Conservation (phyloP, 2,888 invertebrate genomes). For the Ctenicera cuprea region DNA sequence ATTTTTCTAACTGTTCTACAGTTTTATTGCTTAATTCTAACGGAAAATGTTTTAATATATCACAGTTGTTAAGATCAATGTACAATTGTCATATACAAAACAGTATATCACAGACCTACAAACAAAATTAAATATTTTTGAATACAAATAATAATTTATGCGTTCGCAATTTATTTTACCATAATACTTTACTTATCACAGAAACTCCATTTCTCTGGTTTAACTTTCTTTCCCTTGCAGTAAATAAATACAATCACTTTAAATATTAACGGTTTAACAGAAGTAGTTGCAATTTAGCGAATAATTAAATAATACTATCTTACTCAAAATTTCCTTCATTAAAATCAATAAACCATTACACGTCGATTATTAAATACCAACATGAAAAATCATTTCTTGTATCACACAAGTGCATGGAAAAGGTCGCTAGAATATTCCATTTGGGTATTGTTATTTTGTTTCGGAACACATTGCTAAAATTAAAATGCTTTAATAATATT, state of each 20-base stretch:
- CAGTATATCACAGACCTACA: conserved; percentile 19
- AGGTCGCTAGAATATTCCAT: conserved; percentile 12
- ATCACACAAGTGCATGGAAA: conserved; percentile 21
- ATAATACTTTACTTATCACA: conserved; percentile 20
- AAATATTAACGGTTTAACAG: too few species aligned
- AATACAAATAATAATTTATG: not conserved
- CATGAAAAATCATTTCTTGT: not conserved
- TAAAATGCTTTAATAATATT: not conserved
- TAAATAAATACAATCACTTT: too few species aligned
- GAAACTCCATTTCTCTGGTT: not conserved
- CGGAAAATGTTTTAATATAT: conserved; percentile 8
- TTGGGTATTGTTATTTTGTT: conserved; percentile 2
- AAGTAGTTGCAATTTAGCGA: too few species aligned
- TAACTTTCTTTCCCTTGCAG: too few species aligned
- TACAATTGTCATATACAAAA: conserved; percentile 18
- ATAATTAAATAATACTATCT: too few species aligned
- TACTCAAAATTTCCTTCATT: too few species aligned
- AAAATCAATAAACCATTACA: too few species aligned
- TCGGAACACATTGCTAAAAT: conserved; percentile 21
- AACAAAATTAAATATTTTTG: not conserved
- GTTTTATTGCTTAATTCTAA: conserved; percentile 2
- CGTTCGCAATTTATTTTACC: not conserved
- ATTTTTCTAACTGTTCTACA: not conserved
- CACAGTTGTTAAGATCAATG: conserved; percentile 18
- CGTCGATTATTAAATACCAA: too few species aligned